Percentiles rank a stretch among this genome's conserved stretches.
Evolutionary conservation across 1,140 invertebrate species (phyloP).

Genomic region (Octopus sinensis): DNA sequence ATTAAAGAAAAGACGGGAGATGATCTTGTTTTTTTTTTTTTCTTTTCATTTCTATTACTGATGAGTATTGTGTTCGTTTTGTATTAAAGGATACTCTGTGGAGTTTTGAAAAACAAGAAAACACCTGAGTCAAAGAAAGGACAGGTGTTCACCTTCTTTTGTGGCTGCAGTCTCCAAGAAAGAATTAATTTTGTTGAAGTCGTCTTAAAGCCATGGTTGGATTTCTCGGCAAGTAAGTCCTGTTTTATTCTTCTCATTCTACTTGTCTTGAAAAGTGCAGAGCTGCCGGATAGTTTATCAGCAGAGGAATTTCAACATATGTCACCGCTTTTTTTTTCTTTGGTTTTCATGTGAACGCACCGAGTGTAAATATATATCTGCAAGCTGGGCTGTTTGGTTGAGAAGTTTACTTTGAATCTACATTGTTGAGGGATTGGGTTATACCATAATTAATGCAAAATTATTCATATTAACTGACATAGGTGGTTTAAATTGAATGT

Average conservation of each 20-base stretch:
- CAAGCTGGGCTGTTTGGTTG: too few relatives aligned
- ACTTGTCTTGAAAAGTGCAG: background rate
- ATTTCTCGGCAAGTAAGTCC: conserved; percentile 60
- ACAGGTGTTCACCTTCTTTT: conserved; percentile 74
- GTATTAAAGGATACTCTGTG: conserved; percentile 71
- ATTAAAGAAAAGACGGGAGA: too few relatives aligned
- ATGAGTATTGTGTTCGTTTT: conserved; percentile 11
- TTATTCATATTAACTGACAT: too few relatives aligned
- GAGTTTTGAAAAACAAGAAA: conserved; percentile 80
- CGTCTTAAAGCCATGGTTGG: conserved; percentile 73
- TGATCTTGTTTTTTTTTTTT: too few relatives aligned
- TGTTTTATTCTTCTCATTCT: background rate
- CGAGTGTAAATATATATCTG: too few relatives aligned
- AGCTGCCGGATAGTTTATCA: background rate
- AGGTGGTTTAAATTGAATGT: too few relatives aligned
- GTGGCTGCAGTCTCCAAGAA: conserved; percentile 75
- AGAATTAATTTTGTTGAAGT: conserved; percentile 77
- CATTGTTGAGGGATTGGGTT: too few relatives aligned
- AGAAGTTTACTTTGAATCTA: too few relatives aligned
- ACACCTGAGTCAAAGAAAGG: background rate
- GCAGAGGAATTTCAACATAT: background rate
- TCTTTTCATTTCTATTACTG: too few relatives aligned
- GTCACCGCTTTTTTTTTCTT: too few relatives aligned
- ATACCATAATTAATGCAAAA: too few relatives aligned
- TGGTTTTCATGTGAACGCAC: too few relatives aligned